Base-by-base conservation (phyloP, 2,113 vertebrate genomes). In the Pterocles burchelli region DNA sequence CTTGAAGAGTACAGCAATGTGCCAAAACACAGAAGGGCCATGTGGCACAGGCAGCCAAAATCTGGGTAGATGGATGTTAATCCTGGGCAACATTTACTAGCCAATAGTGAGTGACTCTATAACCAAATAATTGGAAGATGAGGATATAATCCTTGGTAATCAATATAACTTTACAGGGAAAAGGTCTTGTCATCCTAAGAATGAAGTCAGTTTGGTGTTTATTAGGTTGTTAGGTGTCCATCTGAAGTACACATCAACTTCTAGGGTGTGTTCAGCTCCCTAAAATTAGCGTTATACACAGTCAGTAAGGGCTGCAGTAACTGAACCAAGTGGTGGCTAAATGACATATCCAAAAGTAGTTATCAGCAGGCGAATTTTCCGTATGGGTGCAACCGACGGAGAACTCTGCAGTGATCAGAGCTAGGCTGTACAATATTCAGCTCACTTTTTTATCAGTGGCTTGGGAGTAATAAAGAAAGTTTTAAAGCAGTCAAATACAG, bases 301-400 rank as follows among this genome's bases (percentile, higher is more conserved):
- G 73, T 72, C 73, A 85, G 28, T 61, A 82, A 85, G 58, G 57
- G 80, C 28, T 81, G 49, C 52, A 62, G 83, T 63, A 94, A 72
- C 83, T 36, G 68, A 94, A 86, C 26, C 57, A 84, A 92, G 51
- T 46, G 22, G 65, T 81, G 52, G 21, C 65, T 89, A 75, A 71
- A 86, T 38, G 61, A 57, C 54, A 89, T 78, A 92, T 74, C 77
- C 86, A 89, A 92, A 97, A 92, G 87, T 31, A 95, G 80, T 78
- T 84, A 90, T 87, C 76, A 87, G 65, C 31, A 77, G 34, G 57
- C 13, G 2, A 92, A 78, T 78, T 93, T 93, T 93, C 94, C 65
- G 54, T 94, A 34, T 9, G 66, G 43, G 38, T 93, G 76, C 72
- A 92, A 80, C 95, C 92, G 79, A 96, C 7, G 0, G 81, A 55